Evolutionary conservation across 2,797 vertebrate genomes (phyloP).

Genomic region (Cryptoblepharus egeriae): DNA sequence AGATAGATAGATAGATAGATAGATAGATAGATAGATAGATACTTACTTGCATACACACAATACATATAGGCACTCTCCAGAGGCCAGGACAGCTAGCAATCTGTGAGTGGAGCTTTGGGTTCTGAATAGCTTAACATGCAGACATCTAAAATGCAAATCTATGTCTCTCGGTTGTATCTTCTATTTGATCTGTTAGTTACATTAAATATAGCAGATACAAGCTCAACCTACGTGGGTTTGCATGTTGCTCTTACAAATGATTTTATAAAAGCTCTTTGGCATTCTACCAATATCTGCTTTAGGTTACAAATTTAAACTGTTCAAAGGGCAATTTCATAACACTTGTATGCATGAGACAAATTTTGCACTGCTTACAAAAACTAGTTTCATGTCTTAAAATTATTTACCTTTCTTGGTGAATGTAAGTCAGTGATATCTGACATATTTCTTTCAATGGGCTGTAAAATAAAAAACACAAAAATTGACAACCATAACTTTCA

Average conservation of each 20-base stretch:
- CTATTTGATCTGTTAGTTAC: conserved; percentile 1
- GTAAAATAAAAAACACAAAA: conserved; percentile 41
- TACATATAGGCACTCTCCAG: background rate
- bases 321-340: background rate
- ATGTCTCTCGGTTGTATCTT: background rate
- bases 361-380: background rate
- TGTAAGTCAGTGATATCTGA: conserved; percentile 78
- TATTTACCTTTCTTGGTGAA: conserved; percentile 87
- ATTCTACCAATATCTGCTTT: conserved; percentile 7
- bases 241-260: background rate
- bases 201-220: background rate
- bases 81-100: background rate
- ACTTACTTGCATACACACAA: too few species aligned
- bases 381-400: background rate
- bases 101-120: background rate
- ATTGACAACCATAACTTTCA: conserved; percentile 11
- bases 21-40: too few species aligned
- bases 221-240: conserved; percentile 13
- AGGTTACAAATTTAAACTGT: background rate
- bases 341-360: background rate
- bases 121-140: background rate
- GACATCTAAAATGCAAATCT: background rate
- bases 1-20: too few species aligned
- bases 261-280: conserved; percentile 14
- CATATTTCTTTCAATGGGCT: conserved; percentile 85